phyloP scores from a whole-genome alignment of 37 sponge, comb jelly and placozoan genomes.

The Spongia lamella region DNA sequence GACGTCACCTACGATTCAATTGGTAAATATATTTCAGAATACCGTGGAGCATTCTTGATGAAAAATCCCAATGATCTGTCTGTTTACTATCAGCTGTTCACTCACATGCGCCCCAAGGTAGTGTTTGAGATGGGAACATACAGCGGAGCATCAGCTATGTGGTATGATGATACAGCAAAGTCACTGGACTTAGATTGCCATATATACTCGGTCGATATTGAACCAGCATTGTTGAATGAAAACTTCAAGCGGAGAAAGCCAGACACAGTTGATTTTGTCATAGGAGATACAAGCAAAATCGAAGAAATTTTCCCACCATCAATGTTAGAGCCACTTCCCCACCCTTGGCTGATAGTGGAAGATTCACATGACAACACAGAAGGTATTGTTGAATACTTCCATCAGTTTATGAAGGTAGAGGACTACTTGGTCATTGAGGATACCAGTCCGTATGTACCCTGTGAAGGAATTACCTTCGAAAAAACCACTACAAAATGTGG shows the following conservation, averaged over 20 bases:
- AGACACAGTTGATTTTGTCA: constrained; percentile 47
- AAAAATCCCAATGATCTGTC: constrained; percentile 29
- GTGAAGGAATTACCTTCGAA: too few species aligned
- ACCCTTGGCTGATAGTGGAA: constrained; percentile 60
- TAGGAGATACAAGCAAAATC: constrained; percentile 43
- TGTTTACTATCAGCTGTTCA: constrained; percentile 40
- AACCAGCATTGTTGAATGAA: constrained; percentile 27
- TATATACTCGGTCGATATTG: constrained; percentile 59
- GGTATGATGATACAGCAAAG: constrained; percentile 48
- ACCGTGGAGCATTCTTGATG: constrained; percentile 25
- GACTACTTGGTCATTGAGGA: constrained; percentile 74
- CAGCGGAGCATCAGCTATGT: too few species aligned
- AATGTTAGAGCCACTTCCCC: constrained; percentile 32
- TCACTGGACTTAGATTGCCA: constrained; percentile 14
- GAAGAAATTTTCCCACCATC: constrained; percentile 42
- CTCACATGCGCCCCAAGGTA: constrained; percentile 38
- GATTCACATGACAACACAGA: constrained; percentile 54
- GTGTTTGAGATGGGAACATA: constrained; percentile 75
- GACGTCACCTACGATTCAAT: constrained; percentile 18
- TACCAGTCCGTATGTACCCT: constrained; percentile 22
- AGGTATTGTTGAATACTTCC: constrained; percentile 45
- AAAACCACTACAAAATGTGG: too few species aligned
- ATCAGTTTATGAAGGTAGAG: constrained; percentile 33
- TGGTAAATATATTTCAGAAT: constrained; percentile 27
- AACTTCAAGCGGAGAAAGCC: constrained; percentile 31